Conservation (phyloP, 2,888 invertebrate species). For the Barypeithes pellucidus region DNA sequence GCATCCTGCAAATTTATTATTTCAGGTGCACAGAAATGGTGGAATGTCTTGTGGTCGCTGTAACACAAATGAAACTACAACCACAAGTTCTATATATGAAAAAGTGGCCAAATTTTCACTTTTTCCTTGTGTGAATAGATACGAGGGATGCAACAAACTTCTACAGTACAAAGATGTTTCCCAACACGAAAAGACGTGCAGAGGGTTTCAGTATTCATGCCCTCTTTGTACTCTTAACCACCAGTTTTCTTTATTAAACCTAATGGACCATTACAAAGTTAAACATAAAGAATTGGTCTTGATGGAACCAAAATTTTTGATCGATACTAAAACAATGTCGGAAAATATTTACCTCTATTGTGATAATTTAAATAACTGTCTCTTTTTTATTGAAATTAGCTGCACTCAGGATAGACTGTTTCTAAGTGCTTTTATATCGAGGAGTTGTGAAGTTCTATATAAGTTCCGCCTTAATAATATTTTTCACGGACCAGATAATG, state of each 20-base stretch:
- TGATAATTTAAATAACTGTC: constrained; percentile 8
- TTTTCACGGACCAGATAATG: background rate
- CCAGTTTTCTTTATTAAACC: background rate
- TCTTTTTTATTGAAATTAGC: constrained; percentile 12
- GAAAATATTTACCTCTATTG: background rate
- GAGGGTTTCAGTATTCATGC: background rate
- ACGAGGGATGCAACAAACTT: constrained; percentile 20
- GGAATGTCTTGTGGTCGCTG: constrained; percentile 12
- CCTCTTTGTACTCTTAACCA: background rate
- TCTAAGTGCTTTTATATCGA: background rate
- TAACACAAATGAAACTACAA: background rate
- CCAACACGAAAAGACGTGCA: constrained; percentile 14
- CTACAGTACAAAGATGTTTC: background rate
- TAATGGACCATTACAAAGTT: constrained; percentile 14
- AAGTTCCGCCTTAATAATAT: background rate
- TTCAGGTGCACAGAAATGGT: constrained; percentile 1
- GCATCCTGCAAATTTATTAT: background rate
- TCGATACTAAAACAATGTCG: background rate
- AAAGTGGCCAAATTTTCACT: constrained; percentile 5
- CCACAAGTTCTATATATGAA: constrained; percentile 12
- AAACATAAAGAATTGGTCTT: constrained; percentile 6
- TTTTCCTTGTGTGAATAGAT: constrained; percentile 21
- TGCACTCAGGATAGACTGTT: constrained; percentile 11
- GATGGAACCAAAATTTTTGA: constrained; percentile 1
- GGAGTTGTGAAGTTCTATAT: background rate